Conservation (phyloP, 1,140 invertebrate genomes). For the silkworm (Bombyx mori) region DNA sequence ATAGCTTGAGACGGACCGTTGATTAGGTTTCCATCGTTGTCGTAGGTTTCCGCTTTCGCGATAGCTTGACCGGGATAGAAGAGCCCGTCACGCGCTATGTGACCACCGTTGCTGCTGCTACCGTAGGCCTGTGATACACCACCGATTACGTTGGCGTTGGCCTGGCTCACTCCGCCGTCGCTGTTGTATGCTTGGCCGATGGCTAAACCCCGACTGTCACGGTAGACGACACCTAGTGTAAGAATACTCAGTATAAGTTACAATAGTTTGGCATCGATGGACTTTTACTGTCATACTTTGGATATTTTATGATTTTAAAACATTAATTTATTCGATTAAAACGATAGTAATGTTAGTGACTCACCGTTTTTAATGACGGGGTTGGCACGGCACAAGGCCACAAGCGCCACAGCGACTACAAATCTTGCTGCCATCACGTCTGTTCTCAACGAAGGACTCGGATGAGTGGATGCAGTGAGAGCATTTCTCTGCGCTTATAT, state of each 20-base stretch:
- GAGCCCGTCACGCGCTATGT: conserved; percentile 9
- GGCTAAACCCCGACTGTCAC: conserved; percentile 45
- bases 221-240: conserved; percentile 35
- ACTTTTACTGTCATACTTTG: no score
- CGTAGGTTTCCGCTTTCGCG: conserved; percentile 40
- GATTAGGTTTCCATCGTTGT: conserved; percentile 18
- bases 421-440: conserved; percentile 50
- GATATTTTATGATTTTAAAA: no score
- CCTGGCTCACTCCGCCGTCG: conserved; percentile 24
- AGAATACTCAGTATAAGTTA: background rate
- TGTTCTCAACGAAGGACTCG: conserved; percentile 29
- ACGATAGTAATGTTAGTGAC: conserved; percentile 6
- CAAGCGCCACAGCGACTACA: conserved; percentile 37
- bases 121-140: conserved; percentile 36
- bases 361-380: conserved; percentile 51
- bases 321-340: no score
- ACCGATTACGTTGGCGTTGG: conserved; percentile 32
- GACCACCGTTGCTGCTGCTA: conserved; percentile 18
- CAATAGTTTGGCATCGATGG: no score
- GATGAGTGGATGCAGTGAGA: conserved; percentile 56
- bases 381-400: conserved; percentile 38
- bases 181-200: conserved; percentile 38
- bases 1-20: conserved; percentile 12
- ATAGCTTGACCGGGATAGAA: conserved; percentile 34
- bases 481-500: conserved; percentile 66